Percentiles rank a stretch among this genome's conserved stretches.
Evolutionary conservation across 2,113 vertebrate genomes (phyloP).

Genomic region (Myiozetetes cayanensis): DNA sequence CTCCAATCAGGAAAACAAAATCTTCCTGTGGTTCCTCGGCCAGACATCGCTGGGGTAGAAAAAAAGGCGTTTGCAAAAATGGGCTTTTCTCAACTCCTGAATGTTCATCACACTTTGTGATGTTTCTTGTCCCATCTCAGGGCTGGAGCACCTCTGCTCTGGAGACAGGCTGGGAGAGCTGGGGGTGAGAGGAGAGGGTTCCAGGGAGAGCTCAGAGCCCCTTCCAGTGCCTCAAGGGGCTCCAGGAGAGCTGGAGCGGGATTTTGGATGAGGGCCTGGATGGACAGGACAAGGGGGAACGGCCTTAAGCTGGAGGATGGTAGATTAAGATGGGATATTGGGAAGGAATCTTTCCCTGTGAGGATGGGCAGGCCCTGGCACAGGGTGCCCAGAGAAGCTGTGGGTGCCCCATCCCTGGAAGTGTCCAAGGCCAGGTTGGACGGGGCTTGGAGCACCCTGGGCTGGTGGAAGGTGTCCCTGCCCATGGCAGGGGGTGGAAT

Average conservation of each 20-base stretch:
- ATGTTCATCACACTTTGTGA: no score
- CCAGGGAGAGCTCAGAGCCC: not conserved
- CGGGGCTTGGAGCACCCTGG: not conserved
- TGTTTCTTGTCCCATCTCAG: not conserved
- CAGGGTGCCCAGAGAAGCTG: not conserved
- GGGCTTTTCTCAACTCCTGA: not conserved
- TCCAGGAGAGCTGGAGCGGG: not conserved
- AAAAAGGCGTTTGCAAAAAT: not conserved
- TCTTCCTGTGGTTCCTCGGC: not conserved
- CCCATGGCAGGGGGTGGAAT: not conserved
- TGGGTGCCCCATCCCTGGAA: not conserved
- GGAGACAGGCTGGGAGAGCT: not conserved
- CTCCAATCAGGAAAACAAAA: not conserved
- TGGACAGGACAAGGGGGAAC: not conserved
- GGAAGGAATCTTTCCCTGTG: fast-evolving
- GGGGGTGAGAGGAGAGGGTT: not conserved
- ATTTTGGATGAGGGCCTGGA: not conserved
- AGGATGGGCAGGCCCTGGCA: fast-evolving
- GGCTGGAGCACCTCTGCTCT: not conserved
- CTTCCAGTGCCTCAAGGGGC: fast-evolving
- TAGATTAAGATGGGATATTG: fast-evolving
- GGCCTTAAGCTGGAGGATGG: not conserved
- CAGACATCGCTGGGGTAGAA: not conserved
- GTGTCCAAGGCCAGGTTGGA: not conserved
- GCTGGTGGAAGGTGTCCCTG: not conserved